Evolutionary conservation across 2,797 vertebrate species (phyloP), one percentile per base, ranked within the genome.

Genomic region (Gila robusta): DNA sequence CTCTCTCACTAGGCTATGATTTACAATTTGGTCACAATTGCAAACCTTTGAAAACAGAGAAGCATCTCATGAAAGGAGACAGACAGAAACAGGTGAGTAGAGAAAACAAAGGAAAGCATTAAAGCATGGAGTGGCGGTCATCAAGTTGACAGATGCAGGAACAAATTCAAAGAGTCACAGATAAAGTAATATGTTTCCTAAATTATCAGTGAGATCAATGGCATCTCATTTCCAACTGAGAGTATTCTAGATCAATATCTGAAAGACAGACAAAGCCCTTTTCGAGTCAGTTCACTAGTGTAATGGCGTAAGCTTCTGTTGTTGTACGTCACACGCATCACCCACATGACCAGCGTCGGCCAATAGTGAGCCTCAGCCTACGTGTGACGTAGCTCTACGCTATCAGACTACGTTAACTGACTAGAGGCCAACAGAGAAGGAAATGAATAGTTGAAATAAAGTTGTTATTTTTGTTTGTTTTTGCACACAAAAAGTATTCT

Each of bases 11-110:
- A 83, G 32, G 77, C 39, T 86, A 56, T 8, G 32, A 78, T 59
- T 87, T 70, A 87, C 71, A 67, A 79, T 87, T 88, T 80, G 35
- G 41, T 72, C 66, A 77, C 81, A 52, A 80, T 71, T 89, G 73
- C 78, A 81, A 83, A 82, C 83, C 49, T 76, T 76, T 62, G 32
- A 59, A 37, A 39, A 79, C 71, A 83, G 80, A 73, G 28, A 76
- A 78, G 87, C 14, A 35, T 49, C 16, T 66, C 32, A 83, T 72
- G 19, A 85, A 79, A 79, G 19, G 12, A 79, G 28, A 37, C 79
- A 64, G 47, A 76, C 39, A 72, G 64, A 83, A 81, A 83, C 71
- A 66, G 71, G 64, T 79, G 52, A 17, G 21, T 32, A 73, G 39
- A 73, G 44, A n/a, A 64, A 85, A 64, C 70, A 72, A 80, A 21